Conservation (phyloP, 2,888 invertebrate genomes). For the Euzophera pinguis region DNA sequence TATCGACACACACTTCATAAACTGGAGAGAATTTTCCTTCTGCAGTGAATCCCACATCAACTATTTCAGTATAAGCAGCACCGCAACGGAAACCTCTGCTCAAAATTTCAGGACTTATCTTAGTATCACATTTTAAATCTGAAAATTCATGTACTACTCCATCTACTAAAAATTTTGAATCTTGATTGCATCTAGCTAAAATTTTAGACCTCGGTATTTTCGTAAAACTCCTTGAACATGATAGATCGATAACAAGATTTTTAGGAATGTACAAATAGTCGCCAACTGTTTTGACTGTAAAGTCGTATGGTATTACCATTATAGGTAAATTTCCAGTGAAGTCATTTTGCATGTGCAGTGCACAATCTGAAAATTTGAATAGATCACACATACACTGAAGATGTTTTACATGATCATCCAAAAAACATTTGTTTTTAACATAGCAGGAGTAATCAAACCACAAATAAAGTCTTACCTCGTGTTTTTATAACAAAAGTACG, state of each 20-base stretch:
- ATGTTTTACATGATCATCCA: too few species aligned
- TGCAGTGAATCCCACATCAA: conserved; percentile 34
- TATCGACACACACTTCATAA: conserved; percentile 45
- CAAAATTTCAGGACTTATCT: conserved; percentile 24
- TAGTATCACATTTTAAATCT: conserved; percentile 38
- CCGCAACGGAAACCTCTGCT: conserved; percentile 28
- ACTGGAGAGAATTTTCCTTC: conserved; percentile 24
- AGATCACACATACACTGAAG: too few species aligned
- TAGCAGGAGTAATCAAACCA: too few species aligned
- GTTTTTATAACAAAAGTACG: conserved; percentile 37
- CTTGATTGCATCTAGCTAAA: conserved; percentile 32
- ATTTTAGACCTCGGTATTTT: conserved; percentile 22
- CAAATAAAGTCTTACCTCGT: conserved; percentile 28
- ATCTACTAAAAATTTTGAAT: conserved; percentile 27
- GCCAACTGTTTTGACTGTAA: conserved; percentile 22
- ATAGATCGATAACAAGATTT: conserved; percentile 26
- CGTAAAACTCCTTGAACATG: conserved; percentile 35
- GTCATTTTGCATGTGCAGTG: conserved; percentile 31
- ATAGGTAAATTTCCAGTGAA: conserved; percentile 34
- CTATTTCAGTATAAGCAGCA: conserved; percentile 27
- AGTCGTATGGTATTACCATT: conserved; percentile 23
- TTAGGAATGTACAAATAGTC: conserved; percentile 33
- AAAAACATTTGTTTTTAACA: not conserved
- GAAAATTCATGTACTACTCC: conserved; percentile 28
- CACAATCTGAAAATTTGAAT: conserved; percentile 41